These are phyloP conservation scores for Tragelaphus buxtoni DNA, from an alignment of 2,113 vertebrate species.

Conservation along the genomic window DNA sequence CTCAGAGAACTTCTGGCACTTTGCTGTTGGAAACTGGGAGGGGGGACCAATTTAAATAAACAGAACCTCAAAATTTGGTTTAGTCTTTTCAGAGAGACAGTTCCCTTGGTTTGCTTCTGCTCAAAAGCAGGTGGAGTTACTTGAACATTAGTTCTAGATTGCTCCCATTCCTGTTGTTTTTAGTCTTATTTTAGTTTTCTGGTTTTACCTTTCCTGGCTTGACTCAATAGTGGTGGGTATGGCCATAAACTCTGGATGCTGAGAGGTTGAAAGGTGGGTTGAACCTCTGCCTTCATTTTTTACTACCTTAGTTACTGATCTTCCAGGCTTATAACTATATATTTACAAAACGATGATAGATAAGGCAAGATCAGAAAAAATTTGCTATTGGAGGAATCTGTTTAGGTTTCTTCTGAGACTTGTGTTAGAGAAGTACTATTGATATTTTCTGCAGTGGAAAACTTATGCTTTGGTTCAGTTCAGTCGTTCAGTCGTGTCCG, in stretches of 20 bases:
- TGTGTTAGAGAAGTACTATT: not conserved
- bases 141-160: conserved; percentile 38
- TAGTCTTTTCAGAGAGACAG: not conserved
- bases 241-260: not conserved
- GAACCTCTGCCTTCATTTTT: not conserved
- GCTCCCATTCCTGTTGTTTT: conserved; percentile 64
- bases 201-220: conserved; percentile 54
- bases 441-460: not conserved
- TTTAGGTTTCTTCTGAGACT: not conserved
- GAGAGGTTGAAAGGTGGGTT: not conserved
- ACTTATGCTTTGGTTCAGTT: not conserved
- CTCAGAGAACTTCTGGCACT: conserved; percentile 13
- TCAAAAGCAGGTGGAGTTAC: not conserved
- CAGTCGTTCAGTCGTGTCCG: rapidly evolving
- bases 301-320: not conserved
- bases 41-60: conserved; percentile 2
- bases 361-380: not conserved
- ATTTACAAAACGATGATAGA: not conserved
- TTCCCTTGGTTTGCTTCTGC: not conserved
- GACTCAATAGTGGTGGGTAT: conserved; percentile 57
- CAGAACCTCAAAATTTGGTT: conserved; percentile 3
- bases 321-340: not conserved
- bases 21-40: conserved; percentile 27
- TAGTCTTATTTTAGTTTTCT: conserved; percentile 63
- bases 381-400: not conserved